These are phyloP conservation scores for Centruroides vittatus DNA, from an alignment of 1,140 invertebrate species.

Conservation along the genomic window DNA sequence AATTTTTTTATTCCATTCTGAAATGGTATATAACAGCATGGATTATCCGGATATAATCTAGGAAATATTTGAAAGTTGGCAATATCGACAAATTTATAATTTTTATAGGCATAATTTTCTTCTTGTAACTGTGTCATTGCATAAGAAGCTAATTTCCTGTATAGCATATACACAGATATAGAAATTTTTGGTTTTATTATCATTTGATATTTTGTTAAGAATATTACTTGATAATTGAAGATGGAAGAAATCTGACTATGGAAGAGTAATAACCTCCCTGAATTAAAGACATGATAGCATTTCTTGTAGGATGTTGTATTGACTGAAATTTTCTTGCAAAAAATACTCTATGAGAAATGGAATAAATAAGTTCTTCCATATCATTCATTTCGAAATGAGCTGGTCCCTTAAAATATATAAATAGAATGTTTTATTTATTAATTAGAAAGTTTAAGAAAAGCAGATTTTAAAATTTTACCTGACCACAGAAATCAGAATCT, in stretches of 20 bases:
- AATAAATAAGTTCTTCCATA: background rate
- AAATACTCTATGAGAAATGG: constrained; percentile 1
- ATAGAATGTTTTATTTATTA: background rate
- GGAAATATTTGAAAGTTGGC: no score
- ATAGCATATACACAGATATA: no score
- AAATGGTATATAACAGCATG: no score
- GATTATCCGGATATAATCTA: no score
- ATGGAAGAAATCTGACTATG: background rate
- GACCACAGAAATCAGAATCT: background rate
- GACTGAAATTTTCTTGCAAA: background rate
- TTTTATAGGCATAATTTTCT: no score
- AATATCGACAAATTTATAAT: no score
- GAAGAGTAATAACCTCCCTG: background rate
- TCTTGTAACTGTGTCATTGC: no score
- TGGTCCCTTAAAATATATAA: background rate
- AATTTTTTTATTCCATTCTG: no score
- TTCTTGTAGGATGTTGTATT: background rate
- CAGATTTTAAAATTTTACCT: background rate
- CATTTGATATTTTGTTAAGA: no score
- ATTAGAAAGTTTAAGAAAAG: no score
- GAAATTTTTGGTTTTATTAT: no score
- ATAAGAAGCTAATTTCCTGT: no score
- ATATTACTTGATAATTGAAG: background rate
- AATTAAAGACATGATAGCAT: background rate
- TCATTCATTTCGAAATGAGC: background rate